These are phyloP conservation scores for Pygocentrus nattereri DNA, from an alignment of 2,797 vertebrate species.

Conservation along the genomic window DNA sequence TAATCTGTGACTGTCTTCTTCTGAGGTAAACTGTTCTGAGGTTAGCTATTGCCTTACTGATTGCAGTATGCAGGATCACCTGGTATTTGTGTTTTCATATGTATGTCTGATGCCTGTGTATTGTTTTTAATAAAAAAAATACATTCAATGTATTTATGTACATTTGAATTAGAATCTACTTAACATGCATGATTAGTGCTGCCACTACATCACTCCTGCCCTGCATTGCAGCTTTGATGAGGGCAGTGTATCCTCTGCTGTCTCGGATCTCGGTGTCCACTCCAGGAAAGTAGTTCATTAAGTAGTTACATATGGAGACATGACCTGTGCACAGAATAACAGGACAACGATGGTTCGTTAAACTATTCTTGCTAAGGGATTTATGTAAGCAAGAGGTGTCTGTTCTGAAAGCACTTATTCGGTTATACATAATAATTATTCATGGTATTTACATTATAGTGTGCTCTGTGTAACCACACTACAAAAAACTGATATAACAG, in stretches of 20 bases:
- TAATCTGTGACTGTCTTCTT: neutral
- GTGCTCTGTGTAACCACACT: too few species aligned
- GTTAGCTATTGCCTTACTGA: neutral
- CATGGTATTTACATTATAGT: too few species aligned
- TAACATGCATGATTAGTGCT: slow-evolving; percentile 79
- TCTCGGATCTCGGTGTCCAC: slow-evolving; percentile 84
- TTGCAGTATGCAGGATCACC: too few species aligned
- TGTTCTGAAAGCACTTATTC: too few species aligned
- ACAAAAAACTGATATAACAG: too few species aligned
- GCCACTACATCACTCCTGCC: slow-evolving; percentile 79
- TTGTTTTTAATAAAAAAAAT: too few species aligned
- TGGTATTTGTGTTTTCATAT: neutral
- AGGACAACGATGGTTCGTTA: neutral
- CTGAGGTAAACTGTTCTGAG: neutral
- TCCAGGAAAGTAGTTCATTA: slow-evolving; percentile 85
- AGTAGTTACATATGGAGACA: slow-evolving; percentile 81
- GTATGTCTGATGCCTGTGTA: neutral
- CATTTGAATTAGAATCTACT: neutral
- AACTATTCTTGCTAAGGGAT: too few species aligned
- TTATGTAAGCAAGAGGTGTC: too few species aligned
- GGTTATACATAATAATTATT: too few species aligned
- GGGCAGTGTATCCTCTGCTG: slow-evolving; percentile 84
- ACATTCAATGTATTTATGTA: neutral
- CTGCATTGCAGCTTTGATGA: slow-evolving; percentile 90
- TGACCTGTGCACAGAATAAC: slow-evolving; percentile 76